These are phyloP conservation scores for Caenorhabditis becei DNA, from an alignment of 2,888 invertebrate species.

Conservation along the genomic window DNA sequence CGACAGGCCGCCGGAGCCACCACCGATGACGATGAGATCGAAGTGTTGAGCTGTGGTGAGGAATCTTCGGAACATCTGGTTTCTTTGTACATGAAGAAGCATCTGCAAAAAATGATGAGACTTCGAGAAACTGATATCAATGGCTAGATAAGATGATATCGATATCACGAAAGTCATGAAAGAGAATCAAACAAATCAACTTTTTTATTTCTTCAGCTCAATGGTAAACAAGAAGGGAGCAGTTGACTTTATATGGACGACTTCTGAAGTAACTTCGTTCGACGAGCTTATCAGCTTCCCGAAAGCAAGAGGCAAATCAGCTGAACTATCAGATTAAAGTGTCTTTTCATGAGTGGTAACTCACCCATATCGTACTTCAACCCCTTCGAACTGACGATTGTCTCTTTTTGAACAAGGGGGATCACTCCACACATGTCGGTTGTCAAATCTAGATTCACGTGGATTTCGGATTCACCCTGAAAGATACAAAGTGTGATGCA, in stretches of 20 bases:
- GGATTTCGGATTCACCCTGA: slow-evolving; percentile 52
- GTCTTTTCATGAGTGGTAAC: not conserved
- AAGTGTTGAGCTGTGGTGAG: slow-evolving; percentile 84
- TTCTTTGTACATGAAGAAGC: slow-evolving; percentile 8
- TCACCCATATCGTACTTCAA: slow-evolving; percentile 75
- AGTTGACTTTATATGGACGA: slow-evolving; percentile 50
- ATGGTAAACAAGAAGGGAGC: slow-evolving; percentile 65
- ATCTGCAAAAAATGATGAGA: not conserved
- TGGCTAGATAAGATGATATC: too few relatives aligned
- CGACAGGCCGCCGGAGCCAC: slow-evolving; percentile 95
- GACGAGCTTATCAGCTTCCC: slow-evolving; percentile 67
- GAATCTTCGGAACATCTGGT: not conserved
- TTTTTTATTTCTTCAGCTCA: slow-evolving; percentile 47
- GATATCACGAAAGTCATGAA: too few relatives aligned
- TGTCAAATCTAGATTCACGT: slow-evolving; percentile 25
- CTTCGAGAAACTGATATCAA: too few relatives aligned
- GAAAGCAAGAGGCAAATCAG: slow-evolving; percentile 51
- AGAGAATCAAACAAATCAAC: too few relatives aligned
- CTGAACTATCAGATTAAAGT: slow-evolving; percentile 23
- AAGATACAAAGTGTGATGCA: not conserved
- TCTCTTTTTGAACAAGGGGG: slow-evolving; percentile 73
- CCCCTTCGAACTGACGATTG: slow-evolving; percentile 74
- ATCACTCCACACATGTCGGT: slow-evolving; percentile 73
- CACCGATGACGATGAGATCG: slow-evolving; percentile 95
- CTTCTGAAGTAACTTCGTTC: slow-evolving; percentile 54